Evolutionary conservation across 2,888 invertebrate species (phyloP).

Genomic region (Hirtodrosophila confusa): DNA sequence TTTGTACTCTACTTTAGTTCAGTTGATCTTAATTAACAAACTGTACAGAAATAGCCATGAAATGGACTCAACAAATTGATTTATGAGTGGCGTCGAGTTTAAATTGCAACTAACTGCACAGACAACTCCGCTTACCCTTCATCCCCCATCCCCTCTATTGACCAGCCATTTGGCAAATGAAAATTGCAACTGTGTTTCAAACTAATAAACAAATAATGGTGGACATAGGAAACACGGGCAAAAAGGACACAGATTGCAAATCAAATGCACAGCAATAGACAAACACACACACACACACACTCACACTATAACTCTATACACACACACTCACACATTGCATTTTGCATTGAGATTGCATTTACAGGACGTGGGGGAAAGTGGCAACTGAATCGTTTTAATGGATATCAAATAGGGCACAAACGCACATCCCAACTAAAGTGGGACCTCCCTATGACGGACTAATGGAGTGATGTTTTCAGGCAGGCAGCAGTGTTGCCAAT

Average conservation of each 20-base stretch:
- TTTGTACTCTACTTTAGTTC: too few species aligned
- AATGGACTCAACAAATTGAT: slow-evolving; percentile 23
- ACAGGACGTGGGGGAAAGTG: slow-evolving; percentile 40
- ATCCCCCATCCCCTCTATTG: background rate
- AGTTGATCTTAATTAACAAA: slow-evolving; percentile 34
- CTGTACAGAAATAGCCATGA: slow-evolving; percentile 10
- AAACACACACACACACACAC: slow-evolving; percentile 9
- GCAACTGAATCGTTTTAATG: slow-evolving; percentile 78
- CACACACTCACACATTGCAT: slow-evolving; percentile 29
- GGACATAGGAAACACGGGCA: slow-evolving; percentile 16
- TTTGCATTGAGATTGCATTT: slow-evolving; percentile 54
- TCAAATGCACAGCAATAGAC: slow-evolving; percentile 54
- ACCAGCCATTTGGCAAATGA: slow-evolving; percentile 27
- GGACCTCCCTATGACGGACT: slow-evolving; percentile 27
- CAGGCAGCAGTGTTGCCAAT: too few species aligned
- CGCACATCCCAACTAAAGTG: slow-evolving; percentile 46
- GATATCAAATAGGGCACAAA: slow-evolving; percentile 78
- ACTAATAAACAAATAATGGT: slow-evolving; percentile 67
- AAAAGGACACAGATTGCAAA: slow-evolving; percentile 70
- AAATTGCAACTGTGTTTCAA: slow-evolving; percentile 55
- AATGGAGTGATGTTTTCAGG: slow-evolving; percentile 5
- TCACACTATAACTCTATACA: slow-evolving; percentile 1
- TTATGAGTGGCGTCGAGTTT: slow-evolving; percentile 9
- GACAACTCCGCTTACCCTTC: too few species aligned
- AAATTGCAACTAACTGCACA: background rate